phyloP scores from a whole-genome alignment of 92 coral and sea anemone species.

The Zoanthus gigantus region DNA sequence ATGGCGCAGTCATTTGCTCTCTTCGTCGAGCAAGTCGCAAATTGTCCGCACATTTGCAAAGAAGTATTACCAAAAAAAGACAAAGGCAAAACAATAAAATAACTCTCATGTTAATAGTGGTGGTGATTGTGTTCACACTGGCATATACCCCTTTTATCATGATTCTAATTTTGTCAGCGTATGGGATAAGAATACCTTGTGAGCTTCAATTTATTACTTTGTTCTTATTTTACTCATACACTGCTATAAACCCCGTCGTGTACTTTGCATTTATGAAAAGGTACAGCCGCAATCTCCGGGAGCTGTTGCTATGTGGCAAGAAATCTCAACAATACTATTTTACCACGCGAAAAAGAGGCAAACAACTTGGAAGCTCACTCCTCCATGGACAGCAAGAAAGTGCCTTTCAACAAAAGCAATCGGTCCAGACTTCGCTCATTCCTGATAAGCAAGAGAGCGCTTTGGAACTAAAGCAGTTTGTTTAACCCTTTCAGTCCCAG shows the following conservation, averaged over 20 bases:
- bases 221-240: slow-evolving; percentile 8
- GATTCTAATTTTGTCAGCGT: neutral
- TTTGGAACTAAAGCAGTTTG: no score
- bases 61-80: neutral
- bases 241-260: slow-evolving; percentile 17
- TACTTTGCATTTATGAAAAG: slow-evolving; percentile 24
- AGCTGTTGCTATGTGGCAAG: neutral
- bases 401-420: neutral
- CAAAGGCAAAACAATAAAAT: slow-evolving; percentile 2
- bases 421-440: neutral
- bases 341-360: neutral
- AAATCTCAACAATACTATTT: neutral
- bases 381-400: neutral
- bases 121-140: neutral
- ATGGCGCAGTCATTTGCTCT: neutral
- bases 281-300: slow-evolving; percentile 2
- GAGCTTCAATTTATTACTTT: neutral
- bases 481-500: no score
- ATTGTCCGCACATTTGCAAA: slow-evolving; percentile 10
- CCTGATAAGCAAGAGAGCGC: no score
- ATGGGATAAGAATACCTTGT: neutral
- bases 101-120: neutral
- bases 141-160: slow-evolving; percentile 9
- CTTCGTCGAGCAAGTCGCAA: slow-evolving; percentile 11
- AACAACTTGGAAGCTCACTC: neutral